Evolutionary conservation across 2,888 invertebrate genomes (phyloP).

Genomic region (Sphaeridia pumilis): DNA sequence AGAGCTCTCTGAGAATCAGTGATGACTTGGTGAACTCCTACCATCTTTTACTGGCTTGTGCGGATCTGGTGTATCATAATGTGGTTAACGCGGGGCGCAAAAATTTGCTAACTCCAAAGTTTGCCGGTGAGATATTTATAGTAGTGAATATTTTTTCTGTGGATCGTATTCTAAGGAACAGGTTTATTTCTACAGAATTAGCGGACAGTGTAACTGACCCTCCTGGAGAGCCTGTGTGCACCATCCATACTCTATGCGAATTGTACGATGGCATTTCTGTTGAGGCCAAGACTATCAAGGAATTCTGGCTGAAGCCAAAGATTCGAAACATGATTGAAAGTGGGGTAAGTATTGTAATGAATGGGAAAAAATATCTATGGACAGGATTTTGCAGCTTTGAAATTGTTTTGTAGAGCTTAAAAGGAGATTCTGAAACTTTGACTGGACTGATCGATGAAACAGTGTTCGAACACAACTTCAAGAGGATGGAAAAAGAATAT

Average conservation of each 20-base stretch:
- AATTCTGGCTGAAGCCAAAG: conserved; percentile 70
- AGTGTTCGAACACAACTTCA: conserved; percentile 73
- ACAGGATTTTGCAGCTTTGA: not conserved
- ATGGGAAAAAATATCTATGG: not conserved
- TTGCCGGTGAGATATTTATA: conserved; percentile 50
- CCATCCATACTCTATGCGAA: conserved; percentile 68
- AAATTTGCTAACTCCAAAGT: conserved; percentile 74
- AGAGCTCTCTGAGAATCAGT: conserved; percentile 71
- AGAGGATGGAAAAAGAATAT: conserved; percentile 72
- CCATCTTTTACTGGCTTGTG: conserved; percentile 77
- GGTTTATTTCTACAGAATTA: conserved; percentile 47
- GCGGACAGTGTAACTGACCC: conserved; percentile 51
- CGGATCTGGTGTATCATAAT: conserved; percentile 82
- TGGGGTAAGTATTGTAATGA: conserved; percentile 43
- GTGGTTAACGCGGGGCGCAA: conserved; percentile 63
- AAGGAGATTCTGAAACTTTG: conserved; percentile 57
- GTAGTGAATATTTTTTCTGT: not conserved
- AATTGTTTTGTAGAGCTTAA: conserved; percentile 50
- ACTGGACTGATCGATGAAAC: conserved; percentile 63
- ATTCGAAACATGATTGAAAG: conserved; percentile 63
- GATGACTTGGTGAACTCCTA: conserved; percentile 91
- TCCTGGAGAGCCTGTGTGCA: conserved; percentile 61
- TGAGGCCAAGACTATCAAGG: conserved; percentile 82
- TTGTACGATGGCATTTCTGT: conserved; percentile 68
- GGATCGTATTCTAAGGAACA: not conserved